A percentile compares a stretch with the other conserved stretches of the same genome.
These are phyloP conservation scores for Amblyteles armatorius DNA, from an alignment of 2,888 invertebrate species.

Conservation along the genomic window DNA sequence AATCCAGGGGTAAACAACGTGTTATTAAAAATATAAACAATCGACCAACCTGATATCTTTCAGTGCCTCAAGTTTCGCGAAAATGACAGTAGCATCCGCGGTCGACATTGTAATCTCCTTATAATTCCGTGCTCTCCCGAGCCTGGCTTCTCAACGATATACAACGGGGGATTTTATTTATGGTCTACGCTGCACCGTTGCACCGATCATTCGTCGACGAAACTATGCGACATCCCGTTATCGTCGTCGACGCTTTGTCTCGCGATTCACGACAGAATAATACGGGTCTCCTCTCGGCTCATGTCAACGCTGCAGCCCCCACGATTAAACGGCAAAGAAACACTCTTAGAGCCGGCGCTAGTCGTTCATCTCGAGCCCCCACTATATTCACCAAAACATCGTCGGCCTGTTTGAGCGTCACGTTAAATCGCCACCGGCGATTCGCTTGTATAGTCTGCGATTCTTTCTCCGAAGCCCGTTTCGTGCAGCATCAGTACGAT, in stretches of 20 bases:
- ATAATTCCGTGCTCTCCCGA: conserved; percentile 1
- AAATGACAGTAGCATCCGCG: conserved; percentile 93
- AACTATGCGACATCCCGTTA: not conserved
- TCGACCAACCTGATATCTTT: conserved; percentile 93
- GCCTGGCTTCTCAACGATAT: not conserved
- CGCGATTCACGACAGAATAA: not conserved
- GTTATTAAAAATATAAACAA: not conserved
- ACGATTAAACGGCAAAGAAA: not conserved
- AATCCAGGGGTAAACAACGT: not conserved
- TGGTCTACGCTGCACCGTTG: not conserved
- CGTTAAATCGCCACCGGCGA: not conserved
- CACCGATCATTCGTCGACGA: not conserved
- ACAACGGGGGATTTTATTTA: not conserved
- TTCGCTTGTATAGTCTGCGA: not conserved
- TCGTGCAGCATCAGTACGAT: conserved; percentile 50
- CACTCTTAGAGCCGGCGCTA: not conserved
- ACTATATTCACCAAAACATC: conserved; percentile 27
- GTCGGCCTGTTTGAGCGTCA: conserved; percentile 14
- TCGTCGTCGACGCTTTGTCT: not conserved
- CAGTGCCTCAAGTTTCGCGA: conserved; percentile 96
- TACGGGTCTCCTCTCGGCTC: not conserved
- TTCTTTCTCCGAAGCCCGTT: not conserved
- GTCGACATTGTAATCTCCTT: conserved; percentile 87
- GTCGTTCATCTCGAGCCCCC: not conserved
- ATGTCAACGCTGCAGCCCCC: conserved; percentile 1